A percentile compares a stretch with the other conserved stretches of the same genome.
Conservation (phyloP, 2,888 invertebrate genomes). For the Amiota mariae region DNA sequence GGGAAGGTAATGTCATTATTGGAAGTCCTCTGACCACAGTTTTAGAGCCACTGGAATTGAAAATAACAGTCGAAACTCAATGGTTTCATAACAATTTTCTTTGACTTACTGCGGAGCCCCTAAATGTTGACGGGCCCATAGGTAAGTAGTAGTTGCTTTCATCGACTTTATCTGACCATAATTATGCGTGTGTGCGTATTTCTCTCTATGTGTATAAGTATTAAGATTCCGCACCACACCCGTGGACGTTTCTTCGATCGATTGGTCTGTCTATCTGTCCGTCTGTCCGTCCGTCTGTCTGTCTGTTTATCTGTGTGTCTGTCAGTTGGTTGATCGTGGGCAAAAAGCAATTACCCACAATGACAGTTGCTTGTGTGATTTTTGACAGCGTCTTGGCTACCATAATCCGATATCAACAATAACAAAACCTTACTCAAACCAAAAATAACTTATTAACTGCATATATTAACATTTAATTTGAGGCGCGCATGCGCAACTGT, state of each 20-base stretch:
- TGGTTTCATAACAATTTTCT: no score
- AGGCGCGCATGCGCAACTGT: conserved; percentile 33
- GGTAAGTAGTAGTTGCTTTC: no score
- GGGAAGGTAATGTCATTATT: no score
- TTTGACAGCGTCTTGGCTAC: conserved; percentile 70
- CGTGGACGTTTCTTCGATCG: conserved; percentile 14
- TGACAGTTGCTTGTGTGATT: conserved; percentile 69
- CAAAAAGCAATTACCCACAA: conserved; percentile 66
- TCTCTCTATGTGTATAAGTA: conserved; percentile 34
- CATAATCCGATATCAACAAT: conserved; percentile 49
- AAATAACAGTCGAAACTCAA: no score
- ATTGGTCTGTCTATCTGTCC: no score
- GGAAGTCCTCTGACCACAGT: no score
- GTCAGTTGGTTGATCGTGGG: conserved; percentile 47
- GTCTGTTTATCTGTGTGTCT: no score
- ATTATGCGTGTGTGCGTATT: not conserved
- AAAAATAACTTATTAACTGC: conserved; percentile 68
- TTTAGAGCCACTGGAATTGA: no score
- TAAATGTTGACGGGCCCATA: no score
- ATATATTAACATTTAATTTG: conserved; percentile 71
- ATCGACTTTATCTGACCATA: no score
- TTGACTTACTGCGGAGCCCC: no score
- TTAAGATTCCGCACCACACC: conserved; percentile 68
- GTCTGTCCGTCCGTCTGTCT: no score
- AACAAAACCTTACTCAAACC: conserved; percentile 38